Percentiles rank a stretch among this genome's conserved stretches.
phyloP scores from a whole-genome alignment of 2,888 invertebrate species.

The Tetrapedia diversipes region DNA sequence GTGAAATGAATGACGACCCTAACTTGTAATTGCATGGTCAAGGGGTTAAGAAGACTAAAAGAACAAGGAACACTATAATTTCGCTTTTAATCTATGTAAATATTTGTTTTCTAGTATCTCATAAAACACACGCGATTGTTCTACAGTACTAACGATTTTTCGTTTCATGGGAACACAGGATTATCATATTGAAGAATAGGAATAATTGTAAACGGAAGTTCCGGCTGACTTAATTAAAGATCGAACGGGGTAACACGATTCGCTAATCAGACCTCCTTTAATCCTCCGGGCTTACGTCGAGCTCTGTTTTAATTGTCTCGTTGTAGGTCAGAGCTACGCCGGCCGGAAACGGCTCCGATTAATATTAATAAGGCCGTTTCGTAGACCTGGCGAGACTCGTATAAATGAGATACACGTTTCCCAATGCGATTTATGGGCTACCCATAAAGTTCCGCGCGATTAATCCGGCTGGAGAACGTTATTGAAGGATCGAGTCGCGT shows the following conservation, averaged over 20 bases:
- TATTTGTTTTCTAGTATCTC: too few species aligned
- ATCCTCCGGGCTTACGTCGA: constrained; percentile 36
- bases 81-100: too few species aligned
- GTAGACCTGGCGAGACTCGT: not conserved
- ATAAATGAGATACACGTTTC: not conserved
- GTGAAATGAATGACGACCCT: too few species aligned
- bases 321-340: not conserved
- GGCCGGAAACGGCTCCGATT: constrained; percentile 2
- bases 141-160: too few species aligned
- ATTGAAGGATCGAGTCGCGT: constrained; percentile 33
- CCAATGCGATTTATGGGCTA: not conserved
- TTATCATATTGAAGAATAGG: too few species aligned
- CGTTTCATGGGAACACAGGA: not conserved
- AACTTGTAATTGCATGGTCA: too few species aligned
- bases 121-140: too few species aligned
- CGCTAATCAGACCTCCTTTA: constrained; percentile 44
- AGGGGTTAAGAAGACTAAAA: too few species aligned
- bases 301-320: constrained; percentile 21
- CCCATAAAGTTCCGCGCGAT: constrained; percentile 12
- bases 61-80: too few species aligned
- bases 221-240: constrained; percentile 20
- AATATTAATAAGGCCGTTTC: constrained; percentile 38
- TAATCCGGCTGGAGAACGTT: constrained; percentile 15
- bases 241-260: constrained; percentile 37
- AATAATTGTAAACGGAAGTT: constrained; percentile 14